Base-by-base conservation (phyloP, 2,113 vertebrate genomes). In the Cepphus grylle region DNA sequence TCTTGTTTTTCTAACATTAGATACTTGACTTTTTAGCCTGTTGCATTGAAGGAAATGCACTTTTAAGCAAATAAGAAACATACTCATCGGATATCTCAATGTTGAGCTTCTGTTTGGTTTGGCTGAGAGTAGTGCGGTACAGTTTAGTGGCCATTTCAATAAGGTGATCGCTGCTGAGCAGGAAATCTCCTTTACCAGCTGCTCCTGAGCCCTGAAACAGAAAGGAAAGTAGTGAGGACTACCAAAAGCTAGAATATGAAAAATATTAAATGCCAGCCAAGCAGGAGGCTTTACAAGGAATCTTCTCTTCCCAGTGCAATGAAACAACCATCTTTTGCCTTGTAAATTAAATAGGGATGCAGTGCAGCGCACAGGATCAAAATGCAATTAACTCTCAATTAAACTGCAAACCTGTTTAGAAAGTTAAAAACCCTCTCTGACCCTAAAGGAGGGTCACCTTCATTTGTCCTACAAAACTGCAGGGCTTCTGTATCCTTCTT, bases 141-240 rank as follows among this genome's bases (percentile, higher is more conserved):
- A 99, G 98, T 96, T 99, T 99, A 96, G 99, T 99, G 97, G 99
- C 99, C 97, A 99, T 99, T 97, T 99, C 99, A 83, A 99, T 99
- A 86, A 99, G 98, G 88, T 99, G 99, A 65, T 99, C 99, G 0
- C 99, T 99, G 98, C 99, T 99, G 92, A 99, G 98, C 93, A 99
- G 98, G 97, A 99, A 99, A 94, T 99, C 99, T n/a, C 99, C 99
- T 97, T 99, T 99, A 73, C 98, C 97, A 55, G 99, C 99, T 20
- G 99, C 99, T 81, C 98, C 98, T 3, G 99, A 99, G 8, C 99
- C 99, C 99, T 99, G 72, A 47, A 81, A 96, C 29, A 83, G 62
- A 90, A 83, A 91, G 36, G 42, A 30, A 86, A 92, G 56, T 4
- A 29, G 18, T 81, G 38, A 90, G 49, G 86, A 55, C 34, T 63